Base-by-base conservation (phyloP, 1,140 invertebrate genomes). In the Drosophila sp. region DNA sequence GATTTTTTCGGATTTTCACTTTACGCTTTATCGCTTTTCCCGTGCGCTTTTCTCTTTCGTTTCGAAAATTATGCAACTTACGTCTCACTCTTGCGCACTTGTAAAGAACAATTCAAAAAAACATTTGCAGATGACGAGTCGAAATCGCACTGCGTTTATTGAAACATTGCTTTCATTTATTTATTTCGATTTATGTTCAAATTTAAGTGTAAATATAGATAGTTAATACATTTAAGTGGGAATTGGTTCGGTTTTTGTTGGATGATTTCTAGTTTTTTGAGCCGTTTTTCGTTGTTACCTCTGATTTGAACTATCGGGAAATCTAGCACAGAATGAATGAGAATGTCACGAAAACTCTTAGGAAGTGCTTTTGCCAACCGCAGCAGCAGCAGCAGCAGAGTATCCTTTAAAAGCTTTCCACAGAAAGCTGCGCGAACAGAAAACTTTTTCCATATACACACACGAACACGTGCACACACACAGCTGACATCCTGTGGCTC, bases 301-400 rank as follows among this genome's bases (percentile, higher is more conserved):
- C 83, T 89, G 83, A 78, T 89, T 89, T 63, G 89, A 86, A 86
- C 89, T 90, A 90, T 90, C 83, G 89, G 89, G 89, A 90, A 90
- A 90, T 87, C 89, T 84, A 86, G 73, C 63, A 80, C 89, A 90
- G 89, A 90, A 90, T 90, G 89, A 90, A 72, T 62, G 76, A 64
- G 65, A 76, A 87, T 77, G 77, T 79, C 65, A 72, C 54, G 67
- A 80, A 84, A 65, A 78, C 40, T 64, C 77, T 72, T 72, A 80
- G 71, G 70, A 80, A 89, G 75, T 72, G 84, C 83, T 89, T 89
- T 70, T n/a, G 64, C 62, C 36, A 57, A 69, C 46, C 62, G 45
- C 66, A 40, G 46, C 69, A 43, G 43, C 72, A 36, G 41, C 27
- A 40, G 16, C 27, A 53, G n/a, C 34, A 58, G 16, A 41, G 53